A percentile compares a stretch with the other conserved stretches of the same genome.
Conservation (phyloP, 1,140 invertebrate species). For the Drosophila sproati region DNA sequence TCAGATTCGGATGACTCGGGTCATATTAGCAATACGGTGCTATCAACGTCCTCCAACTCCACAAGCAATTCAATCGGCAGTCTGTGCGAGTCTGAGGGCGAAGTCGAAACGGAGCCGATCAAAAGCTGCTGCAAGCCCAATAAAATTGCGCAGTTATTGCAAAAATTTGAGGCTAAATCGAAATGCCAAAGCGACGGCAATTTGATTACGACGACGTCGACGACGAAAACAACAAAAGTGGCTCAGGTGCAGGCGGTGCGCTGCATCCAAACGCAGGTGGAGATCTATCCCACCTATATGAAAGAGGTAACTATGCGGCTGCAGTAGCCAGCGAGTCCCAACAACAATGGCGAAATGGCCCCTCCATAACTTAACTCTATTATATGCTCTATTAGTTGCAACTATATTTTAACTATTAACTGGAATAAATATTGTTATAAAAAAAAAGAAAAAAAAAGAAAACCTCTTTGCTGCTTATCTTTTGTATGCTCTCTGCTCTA, state of each 20-base stretch:
- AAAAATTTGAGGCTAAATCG: slow-evolving; percentile 72
- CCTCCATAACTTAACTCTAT: slow-evolving; percentile 19
- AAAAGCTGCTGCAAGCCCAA: slow-evolving; percentile 47
- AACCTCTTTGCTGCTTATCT: slow-evolving; percentile 23
- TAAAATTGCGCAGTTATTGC: slow-evolving; percentile 66
- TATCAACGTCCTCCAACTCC: slow-evolving; percentile 59
- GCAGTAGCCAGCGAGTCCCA: slow-evolving; percentile 56
- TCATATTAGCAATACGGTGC: slow-evolving; percentile 88
- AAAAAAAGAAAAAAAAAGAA: slow-evolving; percentile 14
- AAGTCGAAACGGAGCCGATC: background rate
- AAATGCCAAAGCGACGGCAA: slow-evolving; percentile 28
- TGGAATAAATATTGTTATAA: slow-evolving; percentile 33
- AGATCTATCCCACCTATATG: slow-evolving; percentile 80
- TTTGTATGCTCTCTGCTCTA: slow-evolving; percentile 16
- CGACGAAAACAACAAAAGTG: slow-evolving; percentile 43
- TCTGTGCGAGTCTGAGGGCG: slow-evolving; percentile 66
- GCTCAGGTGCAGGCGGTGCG: slow-evolving; percentile 76
- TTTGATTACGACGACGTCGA: background rate
- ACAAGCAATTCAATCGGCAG: slow-evolving; percentile 68
- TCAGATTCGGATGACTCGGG: slow-evolving; percentile 90
- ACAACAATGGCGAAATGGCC: slow-evolving; percentile 21
- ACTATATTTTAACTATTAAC: slow-evolving; percentile 45
- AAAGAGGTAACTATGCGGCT: slow-evolving; percentile 84
- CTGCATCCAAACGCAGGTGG: slow-evolving; percentile 79
- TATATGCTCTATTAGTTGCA: slow-evolving; percentile 26